These are phyloP conservation scores for Helicolenus hilgendorfi DNA, from an alignment of 2,797 vertebrate genomes.

Conservation along the genomic window DNA sequence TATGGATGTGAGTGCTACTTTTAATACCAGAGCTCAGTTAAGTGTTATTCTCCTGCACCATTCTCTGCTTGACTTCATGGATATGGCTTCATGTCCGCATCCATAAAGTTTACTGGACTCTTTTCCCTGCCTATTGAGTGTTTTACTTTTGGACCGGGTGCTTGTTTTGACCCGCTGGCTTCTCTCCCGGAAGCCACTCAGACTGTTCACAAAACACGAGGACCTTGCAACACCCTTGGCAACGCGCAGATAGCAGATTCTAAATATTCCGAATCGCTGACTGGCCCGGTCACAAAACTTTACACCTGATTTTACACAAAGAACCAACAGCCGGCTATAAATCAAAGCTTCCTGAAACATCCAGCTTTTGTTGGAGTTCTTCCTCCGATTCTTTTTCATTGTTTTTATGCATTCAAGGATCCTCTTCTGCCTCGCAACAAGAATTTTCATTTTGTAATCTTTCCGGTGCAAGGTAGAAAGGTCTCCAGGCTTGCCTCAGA, in stretches of 20 bases:
- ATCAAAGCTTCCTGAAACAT: constrained; percentile 23
- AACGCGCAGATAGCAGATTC: constrained; percentile 18
- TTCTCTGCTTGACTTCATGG: background rate
- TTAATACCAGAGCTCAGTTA: background rate
- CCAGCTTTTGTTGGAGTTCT: background rate
- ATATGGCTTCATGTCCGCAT: background rate
- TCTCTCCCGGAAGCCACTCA: constrained; percentile 58
- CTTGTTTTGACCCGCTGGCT: constrained; percentile 52
- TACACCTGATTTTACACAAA: constrained; percentile 2
- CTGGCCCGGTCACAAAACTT: background rate
- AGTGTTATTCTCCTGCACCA: background rate
- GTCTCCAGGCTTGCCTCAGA: constrained; percentile 29
- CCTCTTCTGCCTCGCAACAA: constrained; percentile 1
- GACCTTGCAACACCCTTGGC: constrained; percentile 65
- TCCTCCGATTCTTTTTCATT: constrained; percentile 12
- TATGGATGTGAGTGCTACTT: background rate
- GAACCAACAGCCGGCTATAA: constrained; percentile 20
- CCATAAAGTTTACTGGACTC: constrained; percentile 16
- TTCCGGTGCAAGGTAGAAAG: constrained; percentile 8
- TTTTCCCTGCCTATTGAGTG: constrained; percentile 1
- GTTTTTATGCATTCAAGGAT: constrained; percentile 46
- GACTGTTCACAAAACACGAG: constrained; percentile 18
- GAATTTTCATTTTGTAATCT: constrained; percentile 45
- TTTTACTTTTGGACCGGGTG: constrained; percentile 3
- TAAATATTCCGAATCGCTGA: constrained; percentile 25